Conservation (phyloP, 1,140 invertebrate species). For the Aphis craccivora region DNA sequence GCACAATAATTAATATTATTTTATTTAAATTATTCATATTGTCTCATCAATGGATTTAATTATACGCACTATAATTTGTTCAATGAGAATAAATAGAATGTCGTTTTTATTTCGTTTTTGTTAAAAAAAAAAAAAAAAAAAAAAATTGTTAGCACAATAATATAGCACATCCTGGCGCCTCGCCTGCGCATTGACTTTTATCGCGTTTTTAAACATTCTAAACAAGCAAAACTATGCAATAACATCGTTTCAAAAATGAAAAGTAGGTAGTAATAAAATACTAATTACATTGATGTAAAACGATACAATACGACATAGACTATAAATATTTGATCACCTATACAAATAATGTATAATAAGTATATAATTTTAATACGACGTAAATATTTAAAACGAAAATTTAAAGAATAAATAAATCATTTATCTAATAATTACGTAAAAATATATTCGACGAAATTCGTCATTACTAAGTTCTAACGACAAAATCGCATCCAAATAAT, state of each 20-base stretch:
- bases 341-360: too few relatives aligned
- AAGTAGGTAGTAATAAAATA: too few relatives aligned
- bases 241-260: too few relatives aligned
- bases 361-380: too few relatives aligned
- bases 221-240: too few relatives aligned
- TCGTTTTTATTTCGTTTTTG: background rate
- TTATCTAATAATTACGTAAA: background rate
- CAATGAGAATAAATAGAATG: background rate
- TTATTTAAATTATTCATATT: background rate
- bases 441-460: background rate
- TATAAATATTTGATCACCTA: too few relatives aligned
- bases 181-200: too few relatives aligned
- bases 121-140: background rate
- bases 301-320: too few relatives aligned
- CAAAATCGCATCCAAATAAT: background rate
- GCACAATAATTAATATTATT: background rate
- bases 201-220: too few relatives aligned
- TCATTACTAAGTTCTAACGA: background rate
- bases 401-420: background rate
- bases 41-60: background rate
- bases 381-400: too few relatives aligned
- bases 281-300: too few relatives aligned
- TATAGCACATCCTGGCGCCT: too few relatives aligned
- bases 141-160: background rate
- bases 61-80: background rate